These are phyloP conservation scores for Polymixis lichenea DNA, from an alignment of 2,888 invertebrate species.

Conservation along the genomic window DNA sequence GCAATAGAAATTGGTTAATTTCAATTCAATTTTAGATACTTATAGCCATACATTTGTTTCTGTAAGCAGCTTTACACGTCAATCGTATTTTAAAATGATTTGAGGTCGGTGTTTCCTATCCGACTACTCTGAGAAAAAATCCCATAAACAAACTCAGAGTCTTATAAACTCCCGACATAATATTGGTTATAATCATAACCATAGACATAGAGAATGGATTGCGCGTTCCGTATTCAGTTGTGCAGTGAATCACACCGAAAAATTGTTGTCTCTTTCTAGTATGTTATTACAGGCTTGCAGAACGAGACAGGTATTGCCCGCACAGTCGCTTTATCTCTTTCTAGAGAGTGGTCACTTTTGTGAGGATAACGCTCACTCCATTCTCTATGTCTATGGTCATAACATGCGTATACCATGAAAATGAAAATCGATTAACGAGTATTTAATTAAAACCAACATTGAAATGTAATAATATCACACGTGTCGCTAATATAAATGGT, in stretches of 20 bases:
- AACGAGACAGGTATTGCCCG: too few relatives aligned
- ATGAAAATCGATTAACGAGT: background rate
- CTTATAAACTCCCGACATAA: background rate
- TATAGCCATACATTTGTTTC: background rate
- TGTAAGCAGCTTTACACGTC: background rate
- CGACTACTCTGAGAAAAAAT: background rate
- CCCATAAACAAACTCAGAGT: background rate
- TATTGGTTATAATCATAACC: background rate
- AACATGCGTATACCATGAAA: background rate
- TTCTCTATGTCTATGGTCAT: too few relatives aligned
- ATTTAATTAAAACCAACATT: slow-evolving; percentile 10
- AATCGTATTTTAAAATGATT: background rate
- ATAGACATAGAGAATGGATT: too few relatives aligned
- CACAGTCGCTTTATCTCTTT: too few relatives aligned
- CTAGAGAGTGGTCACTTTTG: too few relatives aligned
- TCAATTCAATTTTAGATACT: background rate
- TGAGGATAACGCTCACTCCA: too few relatives aligned
- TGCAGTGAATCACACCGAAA: too few relatives aligned
- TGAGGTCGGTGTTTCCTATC: background rate
- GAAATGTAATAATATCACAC: slow-evolving; percentile 19
- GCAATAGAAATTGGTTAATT: background rate
- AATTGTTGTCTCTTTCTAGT: too few relatives aligned
- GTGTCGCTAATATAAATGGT: slow-evolving; percentile 47
- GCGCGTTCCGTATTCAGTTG: too few relatives aligned
- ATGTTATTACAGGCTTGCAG: too few relatives aligned